Evolutionary conservation across 1,140 invertebrate genomes (phyloP).

Genomic region (Drosophila virilis): DNA sequence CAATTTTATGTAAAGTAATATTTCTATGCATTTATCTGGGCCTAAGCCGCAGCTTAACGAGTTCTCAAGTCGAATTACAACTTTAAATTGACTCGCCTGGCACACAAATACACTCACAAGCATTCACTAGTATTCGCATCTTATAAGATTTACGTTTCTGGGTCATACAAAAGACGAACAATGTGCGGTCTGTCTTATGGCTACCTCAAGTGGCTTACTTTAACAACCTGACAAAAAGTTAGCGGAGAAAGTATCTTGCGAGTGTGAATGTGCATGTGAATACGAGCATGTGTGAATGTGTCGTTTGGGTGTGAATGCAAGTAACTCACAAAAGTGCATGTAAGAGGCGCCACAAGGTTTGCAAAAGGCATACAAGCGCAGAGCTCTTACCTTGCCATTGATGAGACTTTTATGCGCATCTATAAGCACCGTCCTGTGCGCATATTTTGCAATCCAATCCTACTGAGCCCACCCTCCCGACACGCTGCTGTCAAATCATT

Average conservation of each 20-base stretch:
- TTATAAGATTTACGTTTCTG: conserved; percentile 43
- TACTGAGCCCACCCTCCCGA: not conserved
- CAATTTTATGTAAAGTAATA: conserved; percentile 12
- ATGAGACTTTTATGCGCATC: conserved; percentile 37
- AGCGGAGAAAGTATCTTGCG: conserved; percentile 7
- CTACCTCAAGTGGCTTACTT: conserved; percentile 60
- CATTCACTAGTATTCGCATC: conserved; percentile 6
- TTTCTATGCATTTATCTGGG: conserved; percentile 17
- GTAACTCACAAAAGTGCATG: conserved; percentile 15
- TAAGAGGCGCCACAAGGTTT: not conserved
- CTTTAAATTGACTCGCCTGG: conserved; percentile 63
- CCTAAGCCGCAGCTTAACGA: conserved; percentile 23
- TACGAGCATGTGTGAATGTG: conserved; percentile 1
- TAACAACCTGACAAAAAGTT: conserved; percentile 48
- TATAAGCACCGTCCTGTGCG: conserved; percentile 24
- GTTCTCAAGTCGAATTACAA: conserved; percentile 53
- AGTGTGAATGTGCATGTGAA: conserved; percentile 13
- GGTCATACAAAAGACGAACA: conserved; percentile 46
- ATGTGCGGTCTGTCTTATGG: conserved; percentile 54
- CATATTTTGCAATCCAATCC: conserved; percentile 8
- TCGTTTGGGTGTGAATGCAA: conserved; percentile 14
- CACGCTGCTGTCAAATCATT: conserved; percentile 30
- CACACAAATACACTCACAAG: conserved; percentile 25
- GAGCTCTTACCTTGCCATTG: conserved; percentile 23
- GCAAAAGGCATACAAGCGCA: conserved; percentile 11